Evolutionary conservation across 2,113 vertebrate species (phyloP).

Genomic region (Chloropsis hardwickii): DNA sequence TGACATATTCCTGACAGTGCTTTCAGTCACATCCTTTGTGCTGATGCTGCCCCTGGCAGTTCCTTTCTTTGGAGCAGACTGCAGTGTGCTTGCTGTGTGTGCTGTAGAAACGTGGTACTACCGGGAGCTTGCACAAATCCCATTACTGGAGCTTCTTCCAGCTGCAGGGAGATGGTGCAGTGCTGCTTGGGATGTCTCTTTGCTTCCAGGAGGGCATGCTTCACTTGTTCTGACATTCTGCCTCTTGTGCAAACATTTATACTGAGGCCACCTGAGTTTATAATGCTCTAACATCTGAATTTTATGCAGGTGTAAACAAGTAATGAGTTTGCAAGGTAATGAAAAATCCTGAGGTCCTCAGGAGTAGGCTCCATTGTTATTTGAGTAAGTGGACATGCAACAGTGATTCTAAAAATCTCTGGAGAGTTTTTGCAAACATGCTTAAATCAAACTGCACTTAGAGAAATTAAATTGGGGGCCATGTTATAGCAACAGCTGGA

Average conservation of each 20-base stretch:
- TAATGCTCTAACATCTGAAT: not conserved
- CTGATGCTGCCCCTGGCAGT: not conserved
- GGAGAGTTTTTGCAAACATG: not conserved
- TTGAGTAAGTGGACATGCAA: not conserved
- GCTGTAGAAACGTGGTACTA: not conserved
- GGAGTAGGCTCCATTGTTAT: not conserved
- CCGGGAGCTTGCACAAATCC: not conserved
- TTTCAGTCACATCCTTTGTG: not conserved
- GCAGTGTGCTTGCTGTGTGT: not conserved
- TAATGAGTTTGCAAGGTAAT: not conserved
- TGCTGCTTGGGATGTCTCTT: not conserved
- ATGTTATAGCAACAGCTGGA: not conserved
- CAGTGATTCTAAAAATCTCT: not conserved
- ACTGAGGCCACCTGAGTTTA: not conserved
- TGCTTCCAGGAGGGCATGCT: not conserved
- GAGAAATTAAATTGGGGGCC: not conserved
- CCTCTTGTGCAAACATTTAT: not conserved
- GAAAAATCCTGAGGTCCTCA: not conserved
- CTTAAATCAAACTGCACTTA: not conserved
- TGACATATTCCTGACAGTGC: not conserved
- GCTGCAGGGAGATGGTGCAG: not conserved
- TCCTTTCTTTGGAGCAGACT: not conserved
- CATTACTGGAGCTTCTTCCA: not conserved
- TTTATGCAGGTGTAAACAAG: not conserved
- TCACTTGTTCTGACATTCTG: not conserved